Evolutionary conservation across 2,888 invertebrate species (phyloP).

Genomic region (Cryptocephalus moraei): DNA sequence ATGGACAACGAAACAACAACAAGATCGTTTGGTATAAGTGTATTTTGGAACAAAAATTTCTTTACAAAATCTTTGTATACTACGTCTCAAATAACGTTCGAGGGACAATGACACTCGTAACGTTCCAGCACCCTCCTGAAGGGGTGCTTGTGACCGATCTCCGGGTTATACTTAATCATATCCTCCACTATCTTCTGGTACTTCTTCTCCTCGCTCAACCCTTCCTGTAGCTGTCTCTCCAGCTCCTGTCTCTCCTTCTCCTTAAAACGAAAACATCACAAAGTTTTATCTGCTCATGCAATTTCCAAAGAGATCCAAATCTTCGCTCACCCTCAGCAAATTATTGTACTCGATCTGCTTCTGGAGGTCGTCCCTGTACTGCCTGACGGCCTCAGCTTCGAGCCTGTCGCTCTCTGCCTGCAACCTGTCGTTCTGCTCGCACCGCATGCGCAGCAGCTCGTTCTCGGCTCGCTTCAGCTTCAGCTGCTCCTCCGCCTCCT

Average conservation of each 20-base stretch:
- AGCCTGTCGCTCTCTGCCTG: constrained; percentile 29
- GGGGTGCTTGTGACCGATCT: constrained; percentile 27
- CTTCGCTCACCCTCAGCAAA: constrained; percentile 26
- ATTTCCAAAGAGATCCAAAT: not conserved
- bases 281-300: not conserved
- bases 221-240: constrained; percentile 27
- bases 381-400: constrained; percentile 21
- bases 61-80: too few species aligned
- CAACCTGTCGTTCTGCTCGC: constrained; percentile 28
- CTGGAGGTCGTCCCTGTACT: constrained; percentile 32
- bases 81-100: not conserved
- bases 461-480: constrained; percentile 31
- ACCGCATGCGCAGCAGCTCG: constrained; percentile 26
- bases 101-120: constrained; percentile 27
- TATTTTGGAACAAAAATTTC: too few species aligned
- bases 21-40: too few species aligned
- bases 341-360: constrained; percentile 36
- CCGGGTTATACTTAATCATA: constrained; percentile 19
- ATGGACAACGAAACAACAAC: too few species aligned
- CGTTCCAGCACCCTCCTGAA: constrained; percentile 29
- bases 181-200: constrained; percentile 26
- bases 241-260: constrained; percentile 28
- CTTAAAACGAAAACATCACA: constrained; percentile 17
- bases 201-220: constrained; percentile 29
- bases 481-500: constrained; percentile 26